Percentiles rank a stretch among this genome's conserved stretches.
phyloP scores from a whole-genome alignment of 2,113 vertebrate species.

The Gobio gobio region DNA sequence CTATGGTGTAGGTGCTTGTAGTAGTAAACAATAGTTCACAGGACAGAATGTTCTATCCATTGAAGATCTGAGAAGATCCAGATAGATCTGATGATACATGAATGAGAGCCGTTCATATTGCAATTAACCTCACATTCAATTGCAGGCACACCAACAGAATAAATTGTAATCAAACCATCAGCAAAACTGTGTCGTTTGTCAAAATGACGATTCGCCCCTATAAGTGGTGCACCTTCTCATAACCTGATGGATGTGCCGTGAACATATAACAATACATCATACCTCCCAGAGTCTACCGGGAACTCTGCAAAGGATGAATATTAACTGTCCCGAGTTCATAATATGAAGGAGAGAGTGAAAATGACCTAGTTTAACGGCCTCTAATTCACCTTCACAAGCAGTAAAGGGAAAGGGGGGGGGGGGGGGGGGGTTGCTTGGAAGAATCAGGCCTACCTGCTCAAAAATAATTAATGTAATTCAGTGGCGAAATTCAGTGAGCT shows the following conservation, averaged over 20 bases:
- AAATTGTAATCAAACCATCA: constrained; percentile 5
- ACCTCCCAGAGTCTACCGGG: constrained; percentile 18
- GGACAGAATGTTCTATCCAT: neutral
- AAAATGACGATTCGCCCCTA: neutral
- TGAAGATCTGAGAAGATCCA: neutral
- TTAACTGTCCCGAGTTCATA: constrained; percentile 36
- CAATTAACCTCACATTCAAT: neutral
- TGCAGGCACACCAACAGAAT: neutral
- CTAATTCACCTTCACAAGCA: constrained; percentile 48
- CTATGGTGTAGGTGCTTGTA: neutral
- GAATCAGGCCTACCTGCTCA: constrained; percentile 13
- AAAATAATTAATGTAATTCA: constrained; percentile 26
- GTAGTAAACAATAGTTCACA: neutral
- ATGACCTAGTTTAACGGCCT: constrained; percentile 45
- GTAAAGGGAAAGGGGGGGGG: neutral
- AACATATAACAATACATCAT: constrained; percentile 37
- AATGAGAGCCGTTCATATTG: neutral
- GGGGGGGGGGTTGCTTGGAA: neutral
- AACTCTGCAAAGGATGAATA: constrained; percentile 23
- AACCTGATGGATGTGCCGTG: neutral
- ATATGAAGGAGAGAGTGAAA: constrained; percentile 21
- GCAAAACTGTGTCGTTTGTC: constrained; percentile 4
- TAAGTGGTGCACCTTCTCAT: constrained; percentile 13
- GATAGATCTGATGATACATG: neutral
- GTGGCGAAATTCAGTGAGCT: constrained; percentile 11